phyloP scores from a whole-genome alignment of 2,797 vertebrate species.

The Melanotaenia nigrans region DNA sequence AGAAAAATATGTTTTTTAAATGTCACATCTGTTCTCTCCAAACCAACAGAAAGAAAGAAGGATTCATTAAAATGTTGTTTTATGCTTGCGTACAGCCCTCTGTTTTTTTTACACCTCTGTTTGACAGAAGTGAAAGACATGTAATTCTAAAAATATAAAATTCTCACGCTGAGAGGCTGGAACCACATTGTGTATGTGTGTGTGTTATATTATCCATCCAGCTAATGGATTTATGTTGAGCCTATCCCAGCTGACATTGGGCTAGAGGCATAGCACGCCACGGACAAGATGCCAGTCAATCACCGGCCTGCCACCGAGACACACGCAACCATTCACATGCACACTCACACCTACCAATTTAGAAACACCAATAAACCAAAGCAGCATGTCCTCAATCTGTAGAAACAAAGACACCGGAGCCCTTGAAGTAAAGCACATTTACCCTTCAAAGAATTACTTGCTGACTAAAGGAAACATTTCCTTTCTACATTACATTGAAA shows the following conservation, averaged over 20 bases:
- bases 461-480: not conserved
- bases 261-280: not conserved
- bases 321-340: not conserved
- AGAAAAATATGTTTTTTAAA: not conserved
- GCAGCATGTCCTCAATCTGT: not conserved
- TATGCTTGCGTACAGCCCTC: not conserved
- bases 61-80: not conserved
- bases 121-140: not conserved
- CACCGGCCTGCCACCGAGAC: not conserved
- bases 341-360: not conserved
- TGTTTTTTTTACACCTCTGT: not conserved
- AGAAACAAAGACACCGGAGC: not conserved
- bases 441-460: not conserved
- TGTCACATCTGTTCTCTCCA: not conserved
- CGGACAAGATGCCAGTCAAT: not conserved
- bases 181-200: not conserved
- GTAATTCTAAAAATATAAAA: not conserved
- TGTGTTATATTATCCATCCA: not conserved
- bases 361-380: not conserved
- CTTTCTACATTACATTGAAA: not conserved
- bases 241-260: constrained; percentile 1
- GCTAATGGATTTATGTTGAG: constrained; percentile 2
- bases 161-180: not conserved
- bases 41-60: not conserved
- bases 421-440: not conserved